Evolutionary conservation across 2,113 vertebrate species (phyloP).

Genomic region (Caloenas nicobarica): DNA sequence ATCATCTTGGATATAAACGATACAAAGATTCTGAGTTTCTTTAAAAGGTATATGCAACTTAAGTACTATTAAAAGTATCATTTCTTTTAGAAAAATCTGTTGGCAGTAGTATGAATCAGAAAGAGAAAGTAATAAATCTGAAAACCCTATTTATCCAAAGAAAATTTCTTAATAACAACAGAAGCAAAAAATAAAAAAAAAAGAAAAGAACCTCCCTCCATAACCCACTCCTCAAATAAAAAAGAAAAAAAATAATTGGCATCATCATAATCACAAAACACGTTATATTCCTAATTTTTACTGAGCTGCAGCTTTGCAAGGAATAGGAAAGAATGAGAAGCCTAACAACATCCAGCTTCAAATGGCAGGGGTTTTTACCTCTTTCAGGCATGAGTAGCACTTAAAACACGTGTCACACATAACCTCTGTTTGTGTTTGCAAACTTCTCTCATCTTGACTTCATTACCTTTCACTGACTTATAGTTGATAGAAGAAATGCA

Average conservation of each 20-base stretch:
- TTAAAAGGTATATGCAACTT: neutral
- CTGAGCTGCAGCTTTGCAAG: neutral
- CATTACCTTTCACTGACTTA: neutral
- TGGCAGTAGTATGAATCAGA: neutral
- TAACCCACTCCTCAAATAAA: neutral
- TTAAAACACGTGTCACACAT: neutral
- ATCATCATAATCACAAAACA: neutral
- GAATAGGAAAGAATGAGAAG: neutral
- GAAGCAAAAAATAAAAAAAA: neutral
- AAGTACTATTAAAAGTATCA: neutral
- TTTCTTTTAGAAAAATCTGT: neutral
- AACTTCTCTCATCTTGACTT: neutral
- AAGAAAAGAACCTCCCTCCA: accelerated
- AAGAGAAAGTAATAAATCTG: neutral
- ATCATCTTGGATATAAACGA: neutral
- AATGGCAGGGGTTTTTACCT: neutral
- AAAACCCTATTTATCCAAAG: neutral
- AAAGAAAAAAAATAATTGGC: neutral
- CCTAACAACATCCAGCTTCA: neutral
- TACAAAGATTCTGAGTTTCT: neutral
- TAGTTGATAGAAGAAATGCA: neutral
- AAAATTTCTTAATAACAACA: neutral
- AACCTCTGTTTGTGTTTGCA: neutral
- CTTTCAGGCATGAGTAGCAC: neutral
- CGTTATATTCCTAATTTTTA: neutral